Evolutionary conservation across 2,113 vertebrate species (phyloP).

Genomic region (Rousettus leschenaultii): DNA sequence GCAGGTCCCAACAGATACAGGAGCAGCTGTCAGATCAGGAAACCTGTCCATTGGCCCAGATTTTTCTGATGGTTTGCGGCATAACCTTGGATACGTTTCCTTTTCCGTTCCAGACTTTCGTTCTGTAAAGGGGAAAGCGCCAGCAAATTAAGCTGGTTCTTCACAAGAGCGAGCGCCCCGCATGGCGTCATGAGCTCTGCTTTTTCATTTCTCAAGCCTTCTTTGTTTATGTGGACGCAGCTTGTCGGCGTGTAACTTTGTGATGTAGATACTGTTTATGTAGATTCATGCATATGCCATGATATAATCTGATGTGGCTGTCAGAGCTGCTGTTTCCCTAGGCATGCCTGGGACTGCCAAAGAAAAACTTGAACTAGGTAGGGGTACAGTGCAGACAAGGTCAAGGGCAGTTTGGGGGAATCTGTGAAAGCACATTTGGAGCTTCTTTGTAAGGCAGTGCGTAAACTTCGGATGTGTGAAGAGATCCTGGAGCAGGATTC

Average conservation of each 20-base stretch:
- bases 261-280: no score
- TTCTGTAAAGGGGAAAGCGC: background rate
- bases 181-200: background rate
- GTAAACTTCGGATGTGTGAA: background rate
- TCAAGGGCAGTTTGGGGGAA: background rate
- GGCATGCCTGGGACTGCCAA: no score
- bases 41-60: constrained; percentile 23
- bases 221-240: background rate
- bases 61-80: background rate
- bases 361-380: background rate
- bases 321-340: background rate
- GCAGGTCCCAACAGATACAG: background rate
- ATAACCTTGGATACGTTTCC: constrained; percentile 3
- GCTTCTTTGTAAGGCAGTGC: background rate
- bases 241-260: background rate
- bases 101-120: constrained; percentile 1
- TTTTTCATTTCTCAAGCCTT: background rate
- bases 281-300: accelerated
- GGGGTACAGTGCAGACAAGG: background rate
- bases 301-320: background rate
- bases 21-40: constrained; percentile 22
- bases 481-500: background rate
- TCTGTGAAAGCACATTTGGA: background rate
- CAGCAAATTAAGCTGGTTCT: background rate
- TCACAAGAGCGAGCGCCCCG: background rate